Evolutionary conservation across 2,888 invertebrate species (phyloP).

Genomic region (Rosalia funebris): DNA sequence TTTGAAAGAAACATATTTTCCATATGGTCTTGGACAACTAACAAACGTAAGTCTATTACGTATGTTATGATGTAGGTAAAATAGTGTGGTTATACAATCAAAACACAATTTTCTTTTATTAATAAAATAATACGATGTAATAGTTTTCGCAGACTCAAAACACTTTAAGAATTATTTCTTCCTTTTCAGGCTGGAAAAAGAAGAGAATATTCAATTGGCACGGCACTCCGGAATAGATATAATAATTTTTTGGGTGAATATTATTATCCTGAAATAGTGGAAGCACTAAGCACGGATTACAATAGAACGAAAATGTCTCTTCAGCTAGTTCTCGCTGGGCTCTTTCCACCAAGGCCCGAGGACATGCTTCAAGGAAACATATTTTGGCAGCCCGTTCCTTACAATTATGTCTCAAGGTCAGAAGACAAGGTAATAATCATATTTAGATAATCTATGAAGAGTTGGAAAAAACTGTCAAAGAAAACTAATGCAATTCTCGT

Average conservation of each 20-base stretch:
- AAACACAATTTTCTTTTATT: too few relatives aligned
- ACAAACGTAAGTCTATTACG: slow-evolving; percentile 70
- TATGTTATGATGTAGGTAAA: too few relatives aligned
- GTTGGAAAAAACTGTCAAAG: too few relatives aligned
- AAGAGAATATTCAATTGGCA: slow-evolving; percentile 68
- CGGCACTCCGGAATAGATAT: slow-evolving; percentile 71
- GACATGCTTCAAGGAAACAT: slow-evolving; percentile 69
- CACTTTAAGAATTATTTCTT: slow-evolving; percentile 1
- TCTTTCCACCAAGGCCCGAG: slow-evolving; percentile 70
- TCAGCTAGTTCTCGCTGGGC: slow-evolving; percentile 72
- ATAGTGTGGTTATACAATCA: too few relatives aligned
- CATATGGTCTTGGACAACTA: slow-evolving; percentile 80
- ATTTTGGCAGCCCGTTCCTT: slow-evolving; percentile 82
- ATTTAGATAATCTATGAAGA: neutral
- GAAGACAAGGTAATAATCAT: slow-evolving; percentile 44
- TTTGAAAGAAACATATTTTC: slow-evolving; percentile 72
- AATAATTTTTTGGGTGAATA: slow-evolving; percentile 67
- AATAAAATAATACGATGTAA: too few relatives aligned
- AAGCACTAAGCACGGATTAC: slow-evolving; percentile 74
- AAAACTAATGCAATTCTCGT: too few relatives aligned
- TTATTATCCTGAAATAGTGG: slow-evolving; percentile 67
- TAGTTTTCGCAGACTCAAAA: too few relatives aligned
- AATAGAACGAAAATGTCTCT: slow-evolving; percentile 79
- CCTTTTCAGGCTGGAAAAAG: slow-evolving; percentile 48
- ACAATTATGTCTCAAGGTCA: slow-evolving; percentile 69